Base-by-base conservation (phyloP, 2,113 vertebrate species). In the Ctenodactylus gundi region DNA sequence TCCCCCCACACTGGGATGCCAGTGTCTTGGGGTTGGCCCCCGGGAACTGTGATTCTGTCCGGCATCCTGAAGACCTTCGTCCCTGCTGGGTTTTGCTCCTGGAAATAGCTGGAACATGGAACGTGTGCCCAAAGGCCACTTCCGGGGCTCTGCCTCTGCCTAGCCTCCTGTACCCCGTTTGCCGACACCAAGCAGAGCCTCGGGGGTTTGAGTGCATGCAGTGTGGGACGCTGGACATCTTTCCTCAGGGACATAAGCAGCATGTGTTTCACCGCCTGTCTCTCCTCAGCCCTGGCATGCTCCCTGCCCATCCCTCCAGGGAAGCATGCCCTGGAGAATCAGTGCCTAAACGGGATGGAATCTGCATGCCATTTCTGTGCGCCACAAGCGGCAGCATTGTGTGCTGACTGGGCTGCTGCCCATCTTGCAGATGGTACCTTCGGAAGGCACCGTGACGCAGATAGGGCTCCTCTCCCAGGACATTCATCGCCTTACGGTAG, bases 391-490 rank as follows among this genome's bases (percentile, higher is more conserved):
- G 34, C 9, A 13, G 21, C 51, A 29, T 3, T 0, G 1, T 96
- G 91, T 87, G 87, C 97, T 99, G 96, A 99, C 95, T 44, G 57
- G 72, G 95, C 90, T 97, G 90, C 97, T 97, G 97, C 97, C 97
- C 98, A 55, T 98, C 98, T 99, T 99, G 95, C 99, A 99, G 99
- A 98, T 99, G 98, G 98, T 97, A 97, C 98, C 98, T 95, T 98
- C 99, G 80, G 99, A 99, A 98, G 99, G 98, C 92, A 98, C 98
- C 84, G 98, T 98, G 96, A 98, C 98, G 96, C 98, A 99, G 97
- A 99, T 99, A 98, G 99, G 99, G 97, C 98, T 98, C 91, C 98
- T 99, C 93, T 99, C 99, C 97, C 98, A 99, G 98, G 99, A 98
- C 98, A 99, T 99, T 98, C 99, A 98, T 97, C 99, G 99, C 94